Conservation (phyloP, 2,113 vertebrate genomes). For the Otus sunia region DNA sequence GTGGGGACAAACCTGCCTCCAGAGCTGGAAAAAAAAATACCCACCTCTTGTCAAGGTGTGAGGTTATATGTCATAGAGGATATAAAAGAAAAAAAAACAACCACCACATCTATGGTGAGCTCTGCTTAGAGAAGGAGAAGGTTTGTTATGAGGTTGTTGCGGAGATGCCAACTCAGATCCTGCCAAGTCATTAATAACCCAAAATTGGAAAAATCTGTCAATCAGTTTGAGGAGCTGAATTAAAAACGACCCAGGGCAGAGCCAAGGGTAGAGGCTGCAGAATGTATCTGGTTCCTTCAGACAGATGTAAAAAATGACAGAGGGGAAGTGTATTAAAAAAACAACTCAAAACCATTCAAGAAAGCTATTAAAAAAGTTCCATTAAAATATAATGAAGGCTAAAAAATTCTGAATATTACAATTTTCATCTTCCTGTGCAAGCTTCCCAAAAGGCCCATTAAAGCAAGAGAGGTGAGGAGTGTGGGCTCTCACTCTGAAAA, state of each 20-base stretch:
- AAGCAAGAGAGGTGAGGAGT: not conserved
- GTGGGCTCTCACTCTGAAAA: not conserved
- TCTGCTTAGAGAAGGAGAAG: not conserved
- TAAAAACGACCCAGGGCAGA: not conserved
- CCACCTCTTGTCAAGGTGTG: not conserved
- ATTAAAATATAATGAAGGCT: not conserved
- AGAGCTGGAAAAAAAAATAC: not conserved
- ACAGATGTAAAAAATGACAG: not conserved
- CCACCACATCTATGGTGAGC: not conserved
- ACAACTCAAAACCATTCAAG: not conserved
- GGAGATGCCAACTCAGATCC: not conserved
- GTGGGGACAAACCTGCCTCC: not conserved
- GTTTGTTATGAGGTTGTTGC: not conserved
- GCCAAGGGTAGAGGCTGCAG: not conserved
- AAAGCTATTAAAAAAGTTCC: not conserved
- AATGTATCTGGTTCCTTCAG: not conserved
- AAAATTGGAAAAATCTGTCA: not conserved
- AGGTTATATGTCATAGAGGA: not conserved
- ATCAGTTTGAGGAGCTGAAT: not conserved
- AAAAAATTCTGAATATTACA: not conserved
- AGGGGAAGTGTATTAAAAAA: not conserved
- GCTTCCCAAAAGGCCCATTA: not conserved
- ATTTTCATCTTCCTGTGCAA: not conserved
- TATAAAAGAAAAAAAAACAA: not conserved
- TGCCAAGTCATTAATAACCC: not conserved